Base-by-base conservation (phyloP, 2,113 vertebrate species). In the Salminus brasiliensis region DNA sequence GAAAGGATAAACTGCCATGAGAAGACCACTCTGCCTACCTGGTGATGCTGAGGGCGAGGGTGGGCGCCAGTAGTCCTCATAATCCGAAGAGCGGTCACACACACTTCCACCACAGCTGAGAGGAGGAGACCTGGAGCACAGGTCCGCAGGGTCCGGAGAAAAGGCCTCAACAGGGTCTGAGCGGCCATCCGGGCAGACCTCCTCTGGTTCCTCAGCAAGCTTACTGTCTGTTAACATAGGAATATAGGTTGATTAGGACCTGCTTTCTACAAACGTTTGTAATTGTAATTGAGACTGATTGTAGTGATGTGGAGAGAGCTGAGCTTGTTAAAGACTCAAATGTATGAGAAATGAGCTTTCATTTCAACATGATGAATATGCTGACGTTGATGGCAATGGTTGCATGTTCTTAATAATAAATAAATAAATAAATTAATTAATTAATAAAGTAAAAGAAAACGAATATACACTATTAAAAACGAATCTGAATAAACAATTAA, bases 31-130 rank as follows among this genome's bases (percentile, higher is more conserved):
- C 32, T 0, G 10, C 39, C 1, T 30, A 98, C 98, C 97, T 83
- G 97, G 96, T 0, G 98, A 99, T 23, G 93, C 95, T 0, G 97
- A 98, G 13, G 98, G 97, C 5, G 97, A 99, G 1, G 96, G 97
- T 57, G 96, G 96, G 87, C 97, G 96, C 98, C 98, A 99, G 85
- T 95, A 95, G 84, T 97, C 96, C 81, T 96, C 98, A 13, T 93
- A 94, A 41, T 97, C 96, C 0, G 95, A 93, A 49, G 93, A 94
- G 3, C 89, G 90, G 9, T 92, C 95, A 67, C 95, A 92, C 78
- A 94, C 92, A 81, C 95, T 95, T 69, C 92, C 94, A 49, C 88
- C 91, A 74, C 93, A 92, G 95, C 97, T 98, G 75, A 92, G 92
- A 0, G 95, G 52, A 55, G 52, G 93, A 8, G 96, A 97, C 52